phyloP scores from a whole-genome alignment of 2,888 invertebrate species.

The Panopea generosa region DNA sequence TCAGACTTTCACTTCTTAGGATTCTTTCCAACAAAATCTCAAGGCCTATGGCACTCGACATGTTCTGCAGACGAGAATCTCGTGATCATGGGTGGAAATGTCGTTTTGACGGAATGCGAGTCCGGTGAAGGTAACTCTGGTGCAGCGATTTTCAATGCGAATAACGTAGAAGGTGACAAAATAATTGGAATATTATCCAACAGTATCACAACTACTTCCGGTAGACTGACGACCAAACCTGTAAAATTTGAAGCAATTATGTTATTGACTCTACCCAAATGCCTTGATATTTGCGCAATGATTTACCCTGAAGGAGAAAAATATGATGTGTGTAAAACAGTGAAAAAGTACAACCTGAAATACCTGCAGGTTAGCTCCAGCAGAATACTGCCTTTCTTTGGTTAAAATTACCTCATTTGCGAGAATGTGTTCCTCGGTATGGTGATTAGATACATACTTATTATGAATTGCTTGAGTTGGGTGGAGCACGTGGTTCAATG shows the following conservation, averaged over 20 bases:
- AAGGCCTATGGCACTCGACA: slow-evolving; percentile 70
- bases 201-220: slow-evolving; percentile 57
- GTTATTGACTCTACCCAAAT: slow-evolving; percentile 75
- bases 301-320: slow-evolving; percentile 68
- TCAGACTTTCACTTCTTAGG: slow-evolving; percentile 75
- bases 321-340: slow-evolving; percentile 70
- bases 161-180: slow-evolving; percentile 66
- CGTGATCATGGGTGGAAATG: slow-evolving; percentile 68
- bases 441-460: too few relatives aligned
- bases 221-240: slow-evolving; percentile 18
- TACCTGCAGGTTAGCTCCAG: slow-evolving; percentile 37
- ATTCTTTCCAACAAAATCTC: slow-evolving; percentile 61
- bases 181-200: slow-evolving; percentile 81
- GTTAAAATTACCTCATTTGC: slow-evolving; percentile 50
- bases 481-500: too few relatives aligned
- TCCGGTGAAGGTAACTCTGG: slow-evolving; percentile 79
- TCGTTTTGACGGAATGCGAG: slow-evolving; percentile 77
- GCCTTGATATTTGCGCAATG: slow-evolving; percentile 78
- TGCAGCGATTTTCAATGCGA: slow-evolving; percentile 74
- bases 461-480: too few relatives aligned
- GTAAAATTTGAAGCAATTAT: slow-evolving; percentile 72
- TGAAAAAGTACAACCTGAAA: slow-evolving; percentile 37
- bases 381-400: slow-evolving; percentile 70
- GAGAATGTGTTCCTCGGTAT: too few relatives aligned
- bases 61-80: slow-evolving; percentile 70